Evolutionary conservation across 1,140 invertebrate genomes (phyloP).

Genomic region (Stegodyphus mimosarum): DNA sequence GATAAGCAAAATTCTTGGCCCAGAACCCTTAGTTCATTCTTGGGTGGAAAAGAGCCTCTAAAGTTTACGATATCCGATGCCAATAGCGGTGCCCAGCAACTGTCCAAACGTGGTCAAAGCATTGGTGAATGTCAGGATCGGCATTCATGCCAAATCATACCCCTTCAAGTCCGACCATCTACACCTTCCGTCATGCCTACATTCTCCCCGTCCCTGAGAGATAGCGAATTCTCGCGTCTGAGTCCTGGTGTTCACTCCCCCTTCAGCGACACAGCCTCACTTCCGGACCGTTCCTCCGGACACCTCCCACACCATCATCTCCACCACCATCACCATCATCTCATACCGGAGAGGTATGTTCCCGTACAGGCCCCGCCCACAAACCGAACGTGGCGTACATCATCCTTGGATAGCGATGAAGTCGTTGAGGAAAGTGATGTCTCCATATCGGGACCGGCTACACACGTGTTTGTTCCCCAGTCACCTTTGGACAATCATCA

Average conservation of each 20-base stretch:
- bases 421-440: constrained; percentile 22
- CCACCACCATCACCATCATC: constrained; percentile 46
- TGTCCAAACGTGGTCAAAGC: constrained; percentile 1
- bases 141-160: constrained; percentile 40
- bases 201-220: constrained; percentile 7
- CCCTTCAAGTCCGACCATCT: constrained; percentile 43
- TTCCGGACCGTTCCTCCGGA: constrained; percentile 3
- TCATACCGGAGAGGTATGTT: constrained; percentile 3
- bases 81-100: neutral
- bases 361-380: neutral
- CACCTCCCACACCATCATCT: constrained; percentile 15
- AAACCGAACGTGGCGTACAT: constrained; percentile 4
- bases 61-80: constrained; percentile 20
- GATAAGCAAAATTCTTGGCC: constrained; percentile 56
- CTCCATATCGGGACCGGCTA: constrained; percentile 33
- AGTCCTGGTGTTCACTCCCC: constrained; percentile 29
- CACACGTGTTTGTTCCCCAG: constrained; percentile 32
- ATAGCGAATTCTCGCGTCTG: constrained; percentile 18
- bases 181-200: constrained; percentile 17
- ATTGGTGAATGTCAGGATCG: constrained; percentile 27
- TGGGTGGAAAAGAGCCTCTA: constrained; percentile 40
- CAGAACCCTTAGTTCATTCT: constrained; percentile 42
- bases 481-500: neutral
- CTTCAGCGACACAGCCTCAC: constrained; percentile 31
- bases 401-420: constrained; percentile 12